These are phyloP conservation scores for Rhopilema esculentum DNA, from an alignment of 30 jellyfish, hydroid and myxozoan genomes.

Conservation along the genomic window DNA sequence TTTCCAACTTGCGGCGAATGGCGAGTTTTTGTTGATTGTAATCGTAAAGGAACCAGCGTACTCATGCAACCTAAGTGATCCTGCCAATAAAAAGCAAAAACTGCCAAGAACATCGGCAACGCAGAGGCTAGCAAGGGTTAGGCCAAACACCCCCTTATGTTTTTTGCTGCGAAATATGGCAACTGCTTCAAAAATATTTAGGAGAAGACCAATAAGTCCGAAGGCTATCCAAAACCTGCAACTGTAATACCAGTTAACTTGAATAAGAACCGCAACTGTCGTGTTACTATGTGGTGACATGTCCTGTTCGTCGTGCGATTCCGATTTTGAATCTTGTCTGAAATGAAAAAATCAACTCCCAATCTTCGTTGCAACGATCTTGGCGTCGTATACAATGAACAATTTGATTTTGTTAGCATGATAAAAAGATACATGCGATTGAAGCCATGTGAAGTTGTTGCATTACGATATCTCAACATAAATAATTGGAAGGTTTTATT, in stretches of 20 bases:
- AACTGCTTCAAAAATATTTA: constrained; percentile 22
- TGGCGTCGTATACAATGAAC: too few relatives aligned
- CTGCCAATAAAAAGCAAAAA: constrained; percentile 15
- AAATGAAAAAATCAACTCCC: too few relatives aligned
- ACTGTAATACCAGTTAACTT: constrained; percentile 46
- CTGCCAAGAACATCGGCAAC: constrained; percentile 33
- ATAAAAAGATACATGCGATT: too few relatives aligned
- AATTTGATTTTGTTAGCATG: too few relatives aligned
- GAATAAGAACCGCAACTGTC: neutral
- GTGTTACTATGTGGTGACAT: neutral
- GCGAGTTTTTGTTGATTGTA: neutral
- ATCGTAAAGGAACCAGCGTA: constrained; percentile 11
- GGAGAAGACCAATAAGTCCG: constrained; percentile 10
- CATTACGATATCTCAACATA: neutral
- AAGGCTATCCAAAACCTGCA: constrained; percentile 47
- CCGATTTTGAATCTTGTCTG: neutral
- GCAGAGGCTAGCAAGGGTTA: constrained; percentile 30
- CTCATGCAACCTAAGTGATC: constrained; percentile 11
- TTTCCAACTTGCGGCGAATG: constrained; percentile 13
- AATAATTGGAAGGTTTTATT: neutral
- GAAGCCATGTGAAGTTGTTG: neutral
- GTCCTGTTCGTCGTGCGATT: neutral
- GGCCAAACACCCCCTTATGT: constrained; percentile 23
- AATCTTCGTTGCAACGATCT: too few relatives aligned
- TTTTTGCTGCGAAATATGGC: neutral